Conservation (phyloP, 2,113 vertebrate species). For the Mormyrus lacerda region DNA sequence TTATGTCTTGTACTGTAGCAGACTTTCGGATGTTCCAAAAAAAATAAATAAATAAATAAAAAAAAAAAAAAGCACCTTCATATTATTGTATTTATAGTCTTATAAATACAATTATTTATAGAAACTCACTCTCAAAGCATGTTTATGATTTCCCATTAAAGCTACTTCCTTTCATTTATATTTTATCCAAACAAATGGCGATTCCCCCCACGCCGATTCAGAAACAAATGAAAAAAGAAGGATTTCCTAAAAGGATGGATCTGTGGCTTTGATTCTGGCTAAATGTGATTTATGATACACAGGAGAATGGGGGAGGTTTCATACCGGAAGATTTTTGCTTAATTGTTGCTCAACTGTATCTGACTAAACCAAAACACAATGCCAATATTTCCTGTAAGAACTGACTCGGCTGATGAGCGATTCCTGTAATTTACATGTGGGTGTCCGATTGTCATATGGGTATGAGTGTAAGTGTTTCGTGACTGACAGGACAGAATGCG, state of each 20-base stretch:
- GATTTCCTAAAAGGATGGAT: slow-evolving; percentile 56
- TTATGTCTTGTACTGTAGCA: not conserved
- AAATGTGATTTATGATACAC: slow-evolving; percentile 65
- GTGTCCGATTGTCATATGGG: slow-evolving; percentile 70
- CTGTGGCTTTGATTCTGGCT: slow-evolving; percentile 53
- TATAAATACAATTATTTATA: no score
- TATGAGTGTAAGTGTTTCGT: slow-evolving; percentile 64
- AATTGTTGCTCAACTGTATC: slow-evolving; percentile 59
- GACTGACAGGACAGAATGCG: slow-evolving; percentile 66
- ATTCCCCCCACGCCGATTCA: slow-evolving; percentile 31
- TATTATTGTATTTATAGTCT: not conserved
- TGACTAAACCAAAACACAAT: slow-evolving; percentile 55
- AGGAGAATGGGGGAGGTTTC: slow-evolving; percentile 52
- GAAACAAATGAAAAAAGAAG: slow-evolving; percentile 49
- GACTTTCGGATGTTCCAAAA: not conserved
- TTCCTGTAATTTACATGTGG: slow-evolving; percentile 79
- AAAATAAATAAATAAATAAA: no score
- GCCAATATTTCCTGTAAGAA: slow-evolving; percentile 50
- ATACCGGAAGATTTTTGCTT: slow-evolving; percentile 63
- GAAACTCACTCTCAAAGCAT: not conserved
- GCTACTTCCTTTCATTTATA: slow-evolving; percentile 5
- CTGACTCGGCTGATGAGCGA: slow-evolving; percentile 46
- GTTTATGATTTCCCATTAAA: slow-evolving; percentile 14
- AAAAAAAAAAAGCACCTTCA: not conserved
- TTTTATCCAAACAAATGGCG: slow-evolving; percentile 9